These are phyloP conservation scores for Drosophila insularis DNA, from an alignment of 1,140 invertebrate genomes.

Conservation along the genomic window DNA sequence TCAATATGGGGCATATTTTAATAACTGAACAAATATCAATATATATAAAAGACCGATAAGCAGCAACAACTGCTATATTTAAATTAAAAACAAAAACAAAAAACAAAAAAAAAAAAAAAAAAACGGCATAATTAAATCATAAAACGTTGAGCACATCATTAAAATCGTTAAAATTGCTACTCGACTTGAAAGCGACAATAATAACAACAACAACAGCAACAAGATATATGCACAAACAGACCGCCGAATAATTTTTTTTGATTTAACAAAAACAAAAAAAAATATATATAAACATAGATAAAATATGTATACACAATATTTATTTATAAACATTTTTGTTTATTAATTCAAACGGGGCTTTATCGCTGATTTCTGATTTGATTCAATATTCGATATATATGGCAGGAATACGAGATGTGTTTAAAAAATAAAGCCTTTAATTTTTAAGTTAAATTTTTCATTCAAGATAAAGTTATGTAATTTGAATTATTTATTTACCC, in stretches of 20 bases:
- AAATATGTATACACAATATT: constrained; percentile 50
- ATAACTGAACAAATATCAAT: constrained; percentile 29
- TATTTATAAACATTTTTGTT: constrained; percentile 72
- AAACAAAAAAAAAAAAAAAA: constrained; percentile 47
- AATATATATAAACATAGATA: constrained; percentile 55
- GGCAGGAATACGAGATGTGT: no score
- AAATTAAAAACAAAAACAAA: constrained; percentile 38
- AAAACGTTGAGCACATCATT: constrained; percentile 78
- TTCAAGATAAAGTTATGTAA: no score
- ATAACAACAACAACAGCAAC: constrained; percentile 1
- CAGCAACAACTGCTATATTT: constrained; percentile 8
- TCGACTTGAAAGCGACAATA: constrained; percentile 63
- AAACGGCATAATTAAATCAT: constrained; percentile 78
- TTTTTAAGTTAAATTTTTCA: no score
- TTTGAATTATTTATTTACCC: no score
- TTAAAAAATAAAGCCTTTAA: neutral
- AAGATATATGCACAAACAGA: constrained; percentile 24
- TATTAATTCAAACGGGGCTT: constrained; percentile 78
- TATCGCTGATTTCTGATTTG: constrained; percentile 71
- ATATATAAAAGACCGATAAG: constrained; percentile 11
- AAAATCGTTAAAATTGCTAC: constrained; percentile 76
- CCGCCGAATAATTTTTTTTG: constrained; percentile 34
- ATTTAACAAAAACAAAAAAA: constrained; percentile 25
- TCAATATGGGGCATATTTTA: constrained; percentile 70
- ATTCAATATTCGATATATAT: constrained; percentile 30